phyloP scores from a whole-genome alignment of 2,113 vertebrate species.

The Sus scrofa region T2T-Sscrofa CM000820.6:10444501-10445000 shows the following conservation, averaged over 20 bases:
- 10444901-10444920: not conserved
- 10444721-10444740: not conserved
- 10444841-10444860: not conserved
- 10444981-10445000: not conserved
- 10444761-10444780: not conserved
- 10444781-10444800: not conserved
- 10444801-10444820: rapidly evolving
- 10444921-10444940: not conserved
- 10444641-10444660: not conserved
- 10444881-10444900: not conserved
- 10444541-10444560: conserved; percentile 10
- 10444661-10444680: not conserved
- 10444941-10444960: not conserved
- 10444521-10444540: conserved; percentile 60
- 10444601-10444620: not conserved
- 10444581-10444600: not conserved
- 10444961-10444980: not conserved
- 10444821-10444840: not conserved
- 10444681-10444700: not conserved
- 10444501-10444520: conserved; percentile 76
- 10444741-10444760: not conserved
- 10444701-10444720: not conserved
- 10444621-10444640: not conserved
- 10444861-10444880: not conserved
- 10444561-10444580: rapidly evolving